Evolutionary conservation across 2,797 vertebrate species (phyloP).

Genomic region (Brachyalestes nurse): DNA sequence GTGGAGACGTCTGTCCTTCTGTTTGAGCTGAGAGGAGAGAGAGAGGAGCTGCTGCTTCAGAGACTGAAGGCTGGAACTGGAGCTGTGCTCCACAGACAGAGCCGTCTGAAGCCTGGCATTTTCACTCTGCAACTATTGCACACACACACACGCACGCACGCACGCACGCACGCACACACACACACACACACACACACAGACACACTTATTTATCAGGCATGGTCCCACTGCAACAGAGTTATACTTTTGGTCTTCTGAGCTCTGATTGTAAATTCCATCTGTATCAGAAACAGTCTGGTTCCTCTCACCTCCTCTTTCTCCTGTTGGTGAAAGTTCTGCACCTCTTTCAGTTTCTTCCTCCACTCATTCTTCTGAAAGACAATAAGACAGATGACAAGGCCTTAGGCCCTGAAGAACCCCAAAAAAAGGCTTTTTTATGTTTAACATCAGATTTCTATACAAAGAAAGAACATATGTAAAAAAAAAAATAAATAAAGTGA

Average conservation of each 20-base stretch:
- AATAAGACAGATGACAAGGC: conserved; percentile 7
- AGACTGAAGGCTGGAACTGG: conserved; percentile 50
- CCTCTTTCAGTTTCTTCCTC: conserved; percentile 67
- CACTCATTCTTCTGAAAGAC: conserved; percentile 68
- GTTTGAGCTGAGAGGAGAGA: conserved; percentile 59
- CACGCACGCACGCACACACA: background rate
- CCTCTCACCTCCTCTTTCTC: conserved; percentile 68
- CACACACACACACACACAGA: background rate
- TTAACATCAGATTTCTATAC: background rate
- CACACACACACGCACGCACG: conserved; percentile 26
- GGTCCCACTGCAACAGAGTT: too few relatives aligned
- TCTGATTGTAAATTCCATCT: background rate
- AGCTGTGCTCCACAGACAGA: conserved; percentile 67
- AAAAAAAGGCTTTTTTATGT: background rate
- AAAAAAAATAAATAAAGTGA: background rate
- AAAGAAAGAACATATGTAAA: background rate
- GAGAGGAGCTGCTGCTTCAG: conserved; percentile 60
- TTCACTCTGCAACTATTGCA: conserved; percentile 67
- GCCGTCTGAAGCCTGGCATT: conserved; percentile 61
- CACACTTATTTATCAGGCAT: too few relatives aligned
- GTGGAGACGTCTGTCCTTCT: conserved; percentile 64
- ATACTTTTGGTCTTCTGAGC: background rate
- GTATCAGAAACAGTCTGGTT: background rate
- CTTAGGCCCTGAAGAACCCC: background rate
- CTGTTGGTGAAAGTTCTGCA: conserved; percentile 57